Conservation (phyloP, 1,140 invertebrate genomes). For the Brachystomella parvula region DNA sequence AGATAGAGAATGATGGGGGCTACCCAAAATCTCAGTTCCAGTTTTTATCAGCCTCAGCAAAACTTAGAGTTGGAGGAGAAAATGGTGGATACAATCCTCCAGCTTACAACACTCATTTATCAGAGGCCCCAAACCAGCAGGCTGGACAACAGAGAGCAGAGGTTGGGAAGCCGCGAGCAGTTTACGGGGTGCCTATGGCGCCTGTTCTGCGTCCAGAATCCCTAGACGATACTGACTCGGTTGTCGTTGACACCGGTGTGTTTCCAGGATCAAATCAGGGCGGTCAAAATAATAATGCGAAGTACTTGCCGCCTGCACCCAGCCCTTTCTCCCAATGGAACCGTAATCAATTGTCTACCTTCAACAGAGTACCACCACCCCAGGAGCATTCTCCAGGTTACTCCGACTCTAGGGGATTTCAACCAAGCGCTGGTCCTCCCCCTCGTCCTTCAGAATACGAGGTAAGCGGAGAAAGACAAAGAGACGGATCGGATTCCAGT, state of each 20-base stretch:
- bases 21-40: conserved; percentile 1
- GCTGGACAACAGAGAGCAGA: not conserved
- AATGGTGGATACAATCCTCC: not conserved
- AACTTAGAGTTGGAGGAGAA: not conserved
- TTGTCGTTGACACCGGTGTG: not conserved
- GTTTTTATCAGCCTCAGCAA: not conserved
- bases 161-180: conserved; percentile 16
- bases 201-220: conserved; percentile 23
- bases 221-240: not conserved
- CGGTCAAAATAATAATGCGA: not conserved
- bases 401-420: too few species aligned
- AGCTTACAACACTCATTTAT: not conserved
- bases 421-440: too few species aligned
- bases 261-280: too few species aligned
- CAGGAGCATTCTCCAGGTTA: too few species aligned
- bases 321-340: too few species aligned
- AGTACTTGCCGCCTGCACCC: too few species aligned
- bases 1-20: not conserved
- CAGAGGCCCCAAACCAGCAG: not conserved
- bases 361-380: too few species aligned
- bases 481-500: too few species aligned
- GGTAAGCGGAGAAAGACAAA: too few species aligned
- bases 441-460: too few species aligned
- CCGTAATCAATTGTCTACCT: too few species aligned
- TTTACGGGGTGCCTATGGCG: conserved; percentile 33